Evolutionary conservation across 2,113 vertebrate genomes (phyloP).

Genomic region (Cepphus grylle): DNA sequence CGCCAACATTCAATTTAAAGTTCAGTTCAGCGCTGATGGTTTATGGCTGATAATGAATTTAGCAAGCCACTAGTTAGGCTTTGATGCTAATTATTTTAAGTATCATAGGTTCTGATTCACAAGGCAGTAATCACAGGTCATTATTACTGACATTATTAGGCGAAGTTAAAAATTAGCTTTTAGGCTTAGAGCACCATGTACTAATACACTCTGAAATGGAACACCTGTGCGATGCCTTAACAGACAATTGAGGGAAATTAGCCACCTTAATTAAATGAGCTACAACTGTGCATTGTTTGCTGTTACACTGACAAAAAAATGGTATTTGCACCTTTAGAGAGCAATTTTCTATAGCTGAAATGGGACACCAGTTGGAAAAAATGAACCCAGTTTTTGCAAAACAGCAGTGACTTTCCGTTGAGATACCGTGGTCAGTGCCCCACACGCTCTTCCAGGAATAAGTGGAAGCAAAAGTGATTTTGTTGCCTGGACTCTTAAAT

Average conservation of each 20-base stretch:
- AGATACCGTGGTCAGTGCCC: not conserved
- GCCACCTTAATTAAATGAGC: constrained; percentile 64
- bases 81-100: constrained; percentile 77
- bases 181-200: constrained; percentile 62
- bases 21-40: constrained; percentile 44
- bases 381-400: not conserved
- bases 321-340: not conserved
- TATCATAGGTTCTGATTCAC: constrained; percentile 74
- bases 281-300: constrained; percentile 36
- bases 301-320: constrained; percentile 26
- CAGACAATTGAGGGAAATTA: constrained; percentile 65
- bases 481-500: not conserved
- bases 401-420: not conserved
- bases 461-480: not conserved
- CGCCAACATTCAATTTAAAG: not conserved
- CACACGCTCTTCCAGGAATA: fast-evolving
- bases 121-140: constrained; percentile 66
- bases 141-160: constrained; percentile 73
- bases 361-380: not conserved
- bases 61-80: constrained; percentile 64
- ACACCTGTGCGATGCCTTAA: constrained; percentile 64
- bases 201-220: constrained; percentile 68
- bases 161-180: constrained; percentile 75
- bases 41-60: constrained; percentile 71
- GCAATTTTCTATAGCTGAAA: not conserved